Evolutionary conservation across 2,113 vertebrate genomes (phyloP).

Genomic region (Euleptes europaea): DNA sequence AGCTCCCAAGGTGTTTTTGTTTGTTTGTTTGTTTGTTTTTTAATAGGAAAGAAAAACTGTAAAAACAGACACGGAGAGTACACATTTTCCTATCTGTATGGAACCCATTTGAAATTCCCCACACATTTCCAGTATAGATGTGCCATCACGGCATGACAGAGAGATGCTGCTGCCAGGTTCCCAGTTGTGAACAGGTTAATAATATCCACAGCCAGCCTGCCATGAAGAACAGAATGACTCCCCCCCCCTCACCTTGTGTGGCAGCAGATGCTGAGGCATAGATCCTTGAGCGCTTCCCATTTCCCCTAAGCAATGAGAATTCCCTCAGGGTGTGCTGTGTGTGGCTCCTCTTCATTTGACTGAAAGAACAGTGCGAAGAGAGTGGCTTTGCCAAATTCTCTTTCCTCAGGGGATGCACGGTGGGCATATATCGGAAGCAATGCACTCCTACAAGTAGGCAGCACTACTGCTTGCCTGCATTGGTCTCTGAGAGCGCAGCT

Average conservation of each 20-base stretch:
- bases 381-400: not conserved
- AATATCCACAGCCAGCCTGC: not conserved
- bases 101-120: not conserved
- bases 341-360: not conserved
- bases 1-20: not conserved
- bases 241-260: too few relatives aligned
- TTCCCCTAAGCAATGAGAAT: too few relatives aligned
- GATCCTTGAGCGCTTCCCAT: too few relatives aligned
- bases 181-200: not conserved
- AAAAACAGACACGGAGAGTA: not conserved
- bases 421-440: not conserved
- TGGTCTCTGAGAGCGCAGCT: not conserved
- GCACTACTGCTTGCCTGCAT: not conserved
- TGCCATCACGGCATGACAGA: too few relatives aligned
- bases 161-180: too few relatives aligned
- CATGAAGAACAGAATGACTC: not conserved
- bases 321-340: too few relatives aligned
- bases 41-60: not conserved
- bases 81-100: too few relatives aligned
- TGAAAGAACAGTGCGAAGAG: not conserved
- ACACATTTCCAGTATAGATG: not conserved
- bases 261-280: not conserved
- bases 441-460: not conserved
- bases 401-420: not conserved
- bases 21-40: too few relatives aligned